Conservation (phyloP, 2,797 vertebrate species). For the Microctenopoma stevenorrisi region DNA sequence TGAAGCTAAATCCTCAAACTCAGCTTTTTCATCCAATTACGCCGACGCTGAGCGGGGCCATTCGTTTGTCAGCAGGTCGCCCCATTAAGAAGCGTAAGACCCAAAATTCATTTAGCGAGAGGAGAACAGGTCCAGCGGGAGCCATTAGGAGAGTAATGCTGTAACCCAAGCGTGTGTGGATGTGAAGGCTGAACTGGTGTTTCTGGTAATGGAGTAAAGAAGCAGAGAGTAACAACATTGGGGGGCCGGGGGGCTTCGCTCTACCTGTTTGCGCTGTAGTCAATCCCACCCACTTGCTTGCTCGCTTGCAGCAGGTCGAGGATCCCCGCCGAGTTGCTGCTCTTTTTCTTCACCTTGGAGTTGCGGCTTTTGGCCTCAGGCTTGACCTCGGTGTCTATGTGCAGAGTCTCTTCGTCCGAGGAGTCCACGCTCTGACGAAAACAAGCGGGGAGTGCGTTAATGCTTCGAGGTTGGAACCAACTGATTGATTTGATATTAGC, state of each 20-base stretch:
- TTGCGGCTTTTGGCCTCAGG: slow-evolving; percentile 87
- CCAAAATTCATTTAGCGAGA: slow-evolving; percentile 41
- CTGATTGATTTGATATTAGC: too few relatives aligned
- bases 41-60: background rate
- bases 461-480: background rate
- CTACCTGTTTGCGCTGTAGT: slow-evolving; percentile 97
- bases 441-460: too few relatives aligned
- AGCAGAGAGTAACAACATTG: background rate
- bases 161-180: slow-evolving; percentile 32
- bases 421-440: slow-evolving; percentile 86
- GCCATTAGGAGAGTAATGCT: slow-evolving; percentile 40
- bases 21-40: slow-evolving; percentile 54
- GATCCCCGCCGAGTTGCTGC: slow-evolving; percentile 91
- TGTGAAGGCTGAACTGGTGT: slow-evolving; percentile 14
- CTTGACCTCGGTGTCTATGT: slow-evolving; percentile 93
- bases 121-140: slow-evolving; percentile 43
- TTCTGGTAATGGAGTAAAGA: slow-evolving; percentile 23
- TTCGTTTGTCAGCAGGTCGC: slow-evolving; percentile 63
- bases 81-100: slow-evolving; percentile 46
- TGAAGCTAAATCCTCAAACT: slow-evolving; percentile 45
- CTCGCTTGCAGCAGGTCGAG: slow-evolving; percentile 97
- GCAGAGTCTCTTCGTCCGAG: slow-evolving; percentile 95
- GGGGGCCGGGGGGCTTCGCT: slow-evolving; percentile 18
- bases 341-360: slow-evolving; percentile 94
- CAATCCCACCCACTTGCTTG: slow-evolving; percentile 97